phyloP scores from a whole-genome alignment of 2,888 invertebrate genomes.

The Rotaria socialis region DNA sequence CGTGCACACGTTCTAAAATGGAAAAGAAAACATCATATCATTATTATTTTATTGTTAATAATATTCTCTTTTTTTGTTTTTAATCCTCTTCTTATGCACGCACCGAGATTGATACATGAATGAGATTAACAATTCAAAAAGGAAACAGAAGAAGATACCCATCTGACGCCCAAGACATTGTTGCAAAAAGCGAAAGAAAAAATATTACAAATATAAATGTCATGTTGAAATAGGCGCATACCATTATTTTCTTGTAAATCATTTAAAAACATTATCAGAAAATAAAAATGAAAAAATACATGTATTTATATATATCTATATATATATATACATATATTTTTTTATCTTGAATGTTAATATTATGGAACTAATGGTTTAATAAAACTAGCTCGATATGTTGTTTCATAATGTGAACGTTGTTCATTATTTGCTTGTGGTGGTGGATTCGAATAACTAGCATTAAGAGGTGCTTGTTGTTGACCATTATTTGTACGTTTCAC shows the following conservation, averaged over 20 bases:
- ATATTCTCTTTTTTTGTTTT: background rate
- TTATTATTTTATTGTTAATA: background rate
- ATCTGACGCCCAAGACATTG: background rate
- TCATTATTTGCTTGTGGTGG: background rate
- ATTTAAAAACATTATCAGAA: background rate
- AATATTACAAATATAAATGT: background rate
- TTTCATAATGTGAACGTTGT: slow-evolving; percentile 3
- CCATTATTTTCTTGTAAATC: background rate
- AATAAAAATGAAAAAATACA: background rate
- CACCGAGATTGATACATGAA: background rate
- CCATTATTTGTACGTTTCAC: background rate
- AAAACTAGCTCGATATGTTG: slow-evolving; percentile 25
- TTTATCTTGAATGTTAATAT: background rate
- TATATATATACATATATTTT: background rate
- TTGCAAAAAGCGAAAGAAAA: background rate
- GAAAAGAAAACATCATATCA: background rate
- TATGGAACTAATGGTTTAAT: background rate
- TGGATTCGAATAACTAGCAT: background rate
- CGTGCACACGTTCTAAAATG: background rate
- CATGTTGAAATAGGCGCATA: background rate
- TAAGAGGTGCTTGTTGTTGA: background rate
- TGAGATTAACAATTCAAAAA: background rate
- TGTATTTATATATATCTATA: background rate
- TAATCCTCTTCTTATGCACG: background rate
- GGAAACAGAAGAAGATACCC: background rate